These are phyloP conservation scores for Cyphomyrus plagiostoma DNA, from an alignment of 2,113 vertebrate species.

Conservation along the genomic window DNA sequence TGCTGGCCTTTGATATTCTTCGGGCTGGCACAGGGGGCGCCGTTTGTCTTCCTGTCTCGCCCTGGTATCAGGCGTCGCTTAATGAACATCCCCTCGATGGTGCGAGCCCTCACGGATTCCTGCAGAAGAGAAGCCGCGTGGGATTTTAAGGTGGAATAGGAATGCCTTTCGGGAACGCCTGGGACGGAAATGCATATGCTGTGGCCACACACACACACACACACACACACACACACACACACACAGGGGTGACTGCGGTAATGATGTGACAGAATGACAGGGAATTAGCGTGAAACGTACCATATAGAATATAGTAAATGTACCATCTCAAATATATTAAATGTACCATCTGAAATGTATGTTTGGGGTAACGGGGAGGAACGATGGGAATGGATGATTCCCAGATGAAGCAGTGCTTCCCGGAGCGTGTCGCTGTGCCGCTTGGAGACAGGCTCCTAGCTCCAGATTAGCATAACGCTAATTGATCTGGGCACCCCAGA, in stretches of 20 bases:
- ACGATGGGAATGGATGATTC: not conserved
- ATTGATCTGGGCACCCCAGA: not conserved
- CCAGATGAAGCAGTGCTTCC: not conserved
- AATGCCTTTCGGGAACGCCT: not conserved
- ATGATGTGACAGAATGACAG: not conserved
- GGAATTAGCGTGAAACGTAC: not conserved
- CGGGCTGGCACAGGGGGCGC: not conserved
- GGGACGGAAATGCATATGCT: not conserved
- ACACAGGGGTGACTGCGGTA: not conserved
- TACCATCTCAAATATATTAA: not conserved
- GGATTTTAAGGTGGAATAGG: not conserved
- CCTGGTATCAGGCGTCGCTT: not conserved
- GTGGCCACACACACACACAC: not conserved
- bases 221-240: not conserved
- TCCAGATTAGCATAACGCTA: constrained; percentile 1
- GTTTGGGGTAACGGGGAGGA: not conserved
- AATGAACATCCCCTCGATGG: not conserved
- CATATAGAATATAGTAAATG: not conserved
- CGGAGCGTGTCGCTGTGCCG: not conserved
- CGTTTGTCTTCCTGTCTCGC: not conserved
- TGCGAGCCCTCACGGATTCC: not conserved
- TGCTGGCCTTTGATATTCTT: not conserved
- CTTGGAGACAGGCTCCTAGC: not conserved
- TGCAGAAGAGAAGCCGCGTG: not conserved
- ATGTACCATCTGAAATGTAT: not conserved